Evolutionary conservation across 2,888 invertebrate genomes (phyloP), one percentile per base, ranked within the genome.

Genomic region (Lycia hirtaria): DNA sequence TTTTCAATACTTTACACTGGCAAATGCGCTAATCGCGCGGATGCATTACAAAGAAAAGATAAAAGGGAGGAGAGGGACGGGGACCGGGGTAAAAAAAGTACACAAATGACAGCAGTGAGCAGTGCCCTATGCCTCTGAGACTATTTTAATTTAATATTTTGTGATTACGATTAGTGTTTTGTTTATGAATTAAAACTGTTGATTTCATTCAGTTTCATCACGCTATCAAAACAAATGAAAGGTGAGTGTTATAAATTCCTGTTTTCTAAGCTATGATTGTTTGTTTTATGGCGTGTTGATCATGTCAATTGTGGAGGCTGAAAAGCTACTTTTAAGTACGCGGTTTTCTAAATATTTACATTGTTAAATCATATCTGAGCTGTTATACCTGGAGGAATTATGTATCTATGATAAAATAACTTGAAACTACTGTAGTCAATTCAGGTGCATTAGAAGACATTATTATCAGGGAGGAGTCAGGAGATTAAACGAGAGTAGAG

Each of bases 131-230:
- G 17, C 38, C 15, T 12, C 17, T 12, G 12, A 17, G 35, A 35
- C 14, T 9, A 32, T 40, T 62, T 57, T 30, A 30, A 12, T 5
- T 30, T 30, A 4, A 20, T 57, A 63, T 65, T 64, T 61, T 26
- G 62, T 69, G 65, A 67, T 73, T 69, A 75, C 81, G 77, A 12
- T 78, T 72, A 72, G 80, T 85, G 84, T 80, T 81, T 79, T 81
- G 77, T 83, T 84, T 80, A 80, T 81, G 67, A 80, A 76, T 76
- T 75, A 75, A 78, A 76, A 72, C 68, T 66, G 55, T 67, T 69
- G 66, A 59, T 61, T 68, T 72, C 50, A 49, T 56, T 70, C 69
- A 61, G 49, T 48, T 64, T 54, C 55, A 37, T 55, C 58, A 56
- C 58, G 59, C 60, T 61, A 69, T 67, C 56, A 65, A 71, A 74